Evolutionary conservation across 2,888 invertebrate species (phyloP).

Genomic region (Microplitis manilae): DNA sequence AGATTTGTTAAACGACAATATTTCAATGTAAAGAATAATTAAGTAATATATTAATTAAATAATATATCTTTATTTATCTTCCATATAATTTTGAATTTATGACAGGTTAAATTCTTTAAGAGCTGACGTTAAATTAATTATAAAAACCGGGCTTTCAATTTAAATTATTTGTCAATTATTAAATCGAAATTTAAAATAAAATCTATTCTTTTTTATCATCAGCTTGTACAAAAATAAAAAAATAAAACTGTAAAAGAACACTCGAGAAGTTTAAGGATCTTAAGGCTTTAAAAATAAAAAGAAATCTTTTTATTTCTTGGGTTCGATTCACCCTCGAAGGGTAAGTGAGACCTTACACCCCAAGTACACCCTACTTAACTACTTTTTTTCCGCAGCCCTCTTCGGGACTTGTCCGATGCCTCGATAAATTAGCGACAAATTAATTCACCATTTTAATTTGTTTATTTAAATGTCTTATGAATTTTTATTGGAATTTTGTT

Average conservation of each 20-base stretch:
- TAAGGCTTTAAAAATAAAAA: neutral
- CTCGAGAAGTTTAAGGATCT: neutral
- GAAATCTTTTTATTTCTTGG: neutral
- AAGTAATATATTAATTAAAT: neutral
- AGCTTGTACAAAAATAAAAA: neutral
- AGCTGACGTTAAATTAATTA: neutral
- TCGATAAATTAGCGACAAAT: neutral
- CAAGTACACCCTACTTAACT: slow-evolving; percentile 62
- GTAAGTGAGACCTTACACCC: slow-evolving; percentile 28
- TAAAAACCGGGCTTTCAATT: neutral
- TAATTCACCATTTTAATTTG: neutral
- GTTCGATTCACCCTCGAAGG: neutral
- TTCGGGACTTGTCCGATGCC: slow-evolving; percentile 6
- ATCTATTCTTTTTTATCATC: neutral
- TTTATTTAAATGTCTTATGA: neutral
- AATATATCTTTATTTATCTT: neutral
- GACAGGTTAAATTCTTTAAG: neutral
- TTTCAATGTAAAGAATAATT: neutral
- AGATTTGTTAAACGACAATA: neutral
- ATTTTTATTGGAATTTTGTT: neutral
- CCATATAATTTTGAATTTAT: neutral
- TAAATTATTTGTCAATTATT: neutral
- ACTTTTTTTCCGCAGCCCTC: slow-evolving; percentile 57
- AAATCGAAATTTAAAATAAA: neutral
- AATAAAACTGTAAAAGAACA: neutral